phyloP scores from a whole-genome alignment of 2,888 invertebrate genomes.

The Euspilapteryx auroguttella region DNA sequence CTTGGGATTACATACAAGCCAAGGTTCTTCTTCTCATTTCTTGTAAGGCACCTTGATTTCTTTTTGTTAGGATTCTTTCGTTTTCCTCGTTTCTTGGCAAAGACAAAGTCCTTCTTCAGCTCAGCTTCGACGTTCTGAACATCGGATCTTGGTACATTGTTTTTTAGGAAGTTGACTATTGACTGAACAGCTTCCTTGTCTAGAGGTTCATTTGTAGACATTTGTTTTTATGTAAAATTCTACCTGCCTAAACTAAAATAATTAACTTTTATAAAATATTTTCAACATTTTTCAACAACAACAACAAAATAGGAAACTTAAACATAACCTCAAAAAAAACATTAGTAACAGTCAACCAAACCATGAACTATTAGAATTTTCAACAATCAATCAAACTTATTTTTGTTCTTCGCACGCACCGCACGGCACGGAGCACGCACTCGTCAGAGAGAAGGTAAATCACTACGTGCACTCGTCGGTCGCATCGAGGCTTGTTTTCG shows the following conservation, averaged over 20 bases:
- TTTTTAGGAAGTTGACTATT: constrained; percentile 33
- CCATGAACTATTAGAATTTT: background rate
- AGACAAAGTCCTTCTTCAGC: constrained; percentile 37
- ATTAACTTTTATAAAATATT: too few species aligned
- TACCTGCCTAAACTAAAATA: too few species aligned
- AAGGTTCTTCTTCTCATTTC: constrained; percentile 61
- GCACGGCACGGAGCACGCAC: too few species aligned
- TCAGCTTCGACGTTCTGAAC: constrained; percentile 27
- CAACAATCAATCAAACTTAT: background rate
- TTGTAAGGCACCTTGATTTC: constrained; percentile 52
- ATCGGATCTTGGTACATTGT: constrained; percentile 26
- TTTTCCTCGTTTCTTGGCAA: constrained; percentile 39
- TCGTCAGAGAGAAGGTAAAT: too few species aligned
- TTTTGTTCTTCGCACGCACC: too few species aligned
- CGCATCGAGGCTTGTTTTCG: too few species aligned
- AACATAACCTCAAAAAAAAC: background rate
- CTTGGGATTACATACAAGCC: constrained; percentile 66
- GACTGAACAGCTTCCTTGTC: constrained; percentile 18
- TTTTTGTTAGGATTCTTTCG: constrained; percentile 33
- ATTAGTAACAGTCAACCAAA: background rate
- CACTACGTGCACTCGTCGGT: too few species aligned
- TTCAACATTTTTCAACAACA: background rate
- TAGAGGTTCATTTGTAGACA: constrained; percentile 16
- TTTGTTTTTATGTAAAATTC: too few species aligned
- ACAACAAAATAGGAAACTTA: background rate